A percentile compares a stretch with the other conserved stretches of the same genome.
Conservation (phyloP, 2,888 invertebrate species). For the Melinaea menophilus region DNA sequence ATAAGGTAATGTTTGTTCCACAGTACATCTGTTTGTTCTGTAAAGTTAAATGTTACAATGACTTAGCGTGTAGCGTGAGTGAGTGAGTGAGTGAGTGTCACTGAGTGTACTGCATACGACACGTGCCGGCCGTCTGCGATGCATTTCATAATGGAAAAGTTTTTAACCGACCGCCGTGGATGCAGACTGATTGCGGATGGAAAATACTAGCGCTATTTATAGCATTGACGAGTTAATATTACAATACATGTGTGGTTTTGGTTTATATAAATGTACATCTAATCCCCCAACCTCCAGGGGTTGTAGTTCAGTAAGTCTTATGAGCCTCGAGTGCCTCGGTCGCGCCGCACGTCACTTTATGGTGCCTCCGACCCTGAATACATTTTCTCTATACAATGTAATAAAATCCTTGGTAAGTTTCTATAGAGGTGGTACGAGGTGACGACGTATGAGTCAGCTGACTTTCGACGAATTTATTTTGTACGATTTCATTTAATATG, state of each 20-base stretch:
- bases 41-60: not conserved
- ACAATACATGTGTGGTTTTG: too few species aligned
- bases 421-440: slow-evolving; percentile 15
- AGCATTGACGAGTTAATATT: too few species aligned
- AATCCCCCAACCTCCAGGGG: slow-evolving; percentile 8
- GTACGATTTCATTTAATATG: too few species aligned
- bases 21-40: too few species aligned
- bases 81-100: slow-evolving; percentile 10
- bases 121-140: slow-evolving; percentile 20
- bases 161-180: slow-evolving; percentile 19
- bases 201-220: too few species aligned
- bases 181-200: not conserved
- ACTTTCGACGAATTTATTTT: too few species aligned
- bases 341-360: slow-evolving; percentile 24
- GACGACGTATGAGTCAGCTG: slow-evolving; percentile 16
- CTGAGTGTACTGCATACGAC: slow-evolving; percentile 29
- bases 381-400: slow-evolving; percentile 22
- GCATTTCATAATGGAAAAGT: slow-evolving; percentile 26
- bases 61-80: slow-evolving; percentile 9
- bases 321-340: slow-evolving; percentile 19
- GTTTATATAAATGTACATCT: too few species aligned
- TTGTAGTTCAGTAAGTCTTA: slow-evolving; percentile 26
- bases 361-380: slow-evolving; percentile 24
- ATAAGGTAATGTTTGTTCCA: too few species aligned
- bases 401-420: slow-evolving; percentile 23